Base-by-base conservation (phyloP, 2,113 vertebrate genomes). In the Galbula dea region DNA sequence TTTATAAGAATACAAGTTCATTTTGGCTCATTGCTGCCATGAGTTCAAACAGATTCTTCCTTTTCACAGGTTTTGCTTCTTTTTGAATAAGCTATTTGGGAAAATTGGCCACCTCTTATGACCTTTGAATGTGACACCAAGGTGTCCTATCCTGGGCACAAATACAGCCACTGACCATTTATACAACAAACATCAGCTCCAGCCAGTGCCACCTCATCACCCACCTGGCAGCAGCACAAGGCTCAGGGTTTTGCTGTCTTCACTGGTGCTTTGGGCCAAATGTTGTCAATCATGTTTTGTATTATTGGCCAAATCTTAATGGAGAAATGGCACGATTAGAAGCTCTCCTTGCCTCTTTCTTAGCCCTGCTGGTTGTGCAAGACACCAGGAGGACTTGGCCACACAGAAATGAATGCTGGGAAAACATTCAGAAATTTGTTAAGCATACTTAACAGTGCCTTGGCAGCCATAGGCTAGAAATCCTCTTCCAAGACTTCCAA, bases 41-140 rank as follows among this genome's bases (percentile, higher is more conserved):
- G n/a, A 12, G 15, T 84, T 94, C 69, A 67, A 55, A 41, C 6
- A 65, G 39, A 67, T 78, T 68, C 43, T 78, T 77, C 54, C 54
- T 84, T 76, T 62, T 66, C 26, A 41, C 14, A 37, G 32, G 29
- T 78, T 76, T 36, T 83, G 30, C 34, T 72, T 52, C 41, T 67
- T 59, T 89, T 80, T 59, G 18, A 86, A 34, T 52, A 95, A 72
- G 32, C 65, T 89, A 73, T 61, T 81, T 49, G 68, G 62, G 71
- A 83, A 85, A 91, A 91, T n/a, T 83, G 83, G 32, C 68, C 34
- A 78, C 43, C 26, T 91, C 45, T 81, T 75, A 54, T 10, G 43
- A 90, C 72, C n/a, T 92, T 63, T 73, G 65, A 86, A 93, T 36
- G 57, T 34, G 78, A 95, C 55, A 79, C 63, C 80, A 93, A 93